Evolutionary conservation across 2,113 vertebrate genomes (phyloP), one percentile per base, ranked within the genome.

Genomic region (Semnornis frantzii): DNA sequence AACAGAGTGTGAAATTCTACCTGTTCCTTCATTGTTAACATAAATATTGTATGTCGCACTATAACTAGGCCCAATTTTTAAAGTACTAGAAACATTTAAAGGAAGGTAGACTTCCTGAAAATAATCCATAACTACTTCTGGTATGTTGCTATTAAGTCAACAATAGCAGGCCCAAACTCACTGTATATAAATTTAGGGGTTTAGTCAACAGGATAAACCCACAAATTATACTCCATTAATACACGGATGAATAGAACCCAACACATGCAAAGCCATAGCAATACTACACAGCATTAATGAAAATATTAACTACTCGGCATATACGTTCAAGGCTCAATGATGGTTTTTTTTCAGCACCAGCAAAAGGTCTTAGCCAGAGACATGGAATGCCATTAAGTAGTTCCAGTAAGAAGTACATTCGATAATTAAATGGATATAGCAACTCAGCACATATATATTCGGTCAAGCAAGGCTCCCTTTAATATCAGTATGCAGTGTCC

Each of bases 21-120:
- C 89, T 83, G 48, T 81, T 57, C 85, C 89, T 85, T 93, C 94
- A 87, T 74, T 68, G 37, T 69, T 92, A 87, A 77, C 89, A 95
- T 96, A 94, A 95, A 92, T 95, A 96, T 87, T 92, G 85, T 92
- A 91, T 92, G 92, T 30, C 1, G 28, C 72, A 87, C 64, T 85
- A 96, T 80, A 95, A 85, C 54, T 58, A 94, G 84, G 82, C 82
- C 85, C 65, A 83, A 54, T 80, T 80, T 94, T 93, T 92, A 87
- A 95, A 91, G 89, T 28, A 85, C 64, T n/a, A 78, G 34, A 52
- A 89, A 46, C 87, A n/a, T 8, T 70, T 57, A 70, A 89, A 64
- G 1, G 4, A 21, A 1, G 2, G 14, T 3, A 82, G 17, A 73
- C 64, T 58, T 23, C n/a, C n/a, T 70, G 63, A 83, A 92, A 73